phyloP scores from a whole-genome alignment of 1,140 invertebrate genomes.

The Octopus bimaculoides region DNA sequence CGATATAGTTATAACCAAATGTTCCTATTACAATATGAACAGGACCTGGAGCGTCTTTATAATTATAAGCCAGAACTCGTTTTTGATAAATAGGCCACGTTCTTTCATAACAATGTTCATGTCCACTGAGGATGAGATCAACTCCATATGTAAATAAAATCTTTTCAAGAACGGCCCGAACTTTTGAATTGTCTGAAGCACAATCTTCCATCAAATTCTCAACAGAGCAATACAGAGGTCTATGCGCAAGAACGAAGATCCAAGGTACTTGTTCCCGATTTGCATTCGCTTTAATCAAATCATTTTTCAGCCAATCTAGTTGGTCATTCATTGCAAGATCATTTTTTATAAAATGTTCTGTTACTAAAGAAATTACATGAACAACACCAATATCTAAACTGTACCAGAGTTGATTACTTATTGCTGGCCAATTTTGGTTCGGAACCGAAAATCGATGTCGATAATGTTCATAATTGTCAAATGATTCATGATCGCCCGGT shows the following conservation, averaged over 20 bases:
- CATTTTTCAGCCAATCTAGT: slow-evolving; percentile 43
- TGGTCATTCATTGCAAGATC: slow-evolving; percentile 25
- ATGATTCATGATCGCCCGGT: slow-evolving; percentile 57
- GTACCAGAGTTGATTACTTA: slow-evolving; percentile 53
- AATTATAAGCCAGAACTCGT: slow-evolving; percentile 59
- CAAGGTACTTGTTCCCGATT: slow-evolving; percentile 48
- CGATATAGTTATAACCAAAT: slow-evolving; percentile 51
- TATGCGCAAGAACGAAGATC: slow-evolving; percentile 53
- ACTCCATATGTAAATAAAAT: slow-evolving; percentile 86
- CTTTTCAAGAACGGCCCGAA: slow-evolving; percentile 67
- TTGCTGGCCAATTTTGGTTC: slow-evolving; percentile 46
- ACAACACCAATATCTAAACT: slow-evolving; percentile 52
- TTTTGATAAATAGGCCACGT: slow-evolving; percentile 90
- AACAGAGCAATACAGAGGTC: slow-evolving; percentile 51
- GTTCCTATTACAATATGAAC: slow-evolving; percentile 44
- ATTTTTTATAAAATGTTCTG: slow-evolving; percentile 34
- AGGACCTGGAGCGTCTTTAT: slow-evolving; percentile 42
- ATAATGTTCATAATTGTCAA: slow-evolving; percentile 46
- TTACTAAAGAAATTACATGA: slow-evolving; percentile 48
- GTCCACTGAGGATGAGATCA: slow-evolving; percentile 92
- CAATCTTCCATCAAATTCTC: slow-evolving; percentile 60
- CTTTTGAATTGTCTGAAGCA: slow-evolving; percentile 19
- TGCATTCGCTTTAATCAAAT: slow-evolving; percentile 37
- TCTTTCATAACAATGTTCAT: slow-evolving; percentile 94
- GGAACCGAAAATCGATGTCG: slow-evolving; percentile 54